phyloP scores from a whole-genome alignment of 2,888 invertebrate species.

The Ormyrus pomaceus region DNA sequence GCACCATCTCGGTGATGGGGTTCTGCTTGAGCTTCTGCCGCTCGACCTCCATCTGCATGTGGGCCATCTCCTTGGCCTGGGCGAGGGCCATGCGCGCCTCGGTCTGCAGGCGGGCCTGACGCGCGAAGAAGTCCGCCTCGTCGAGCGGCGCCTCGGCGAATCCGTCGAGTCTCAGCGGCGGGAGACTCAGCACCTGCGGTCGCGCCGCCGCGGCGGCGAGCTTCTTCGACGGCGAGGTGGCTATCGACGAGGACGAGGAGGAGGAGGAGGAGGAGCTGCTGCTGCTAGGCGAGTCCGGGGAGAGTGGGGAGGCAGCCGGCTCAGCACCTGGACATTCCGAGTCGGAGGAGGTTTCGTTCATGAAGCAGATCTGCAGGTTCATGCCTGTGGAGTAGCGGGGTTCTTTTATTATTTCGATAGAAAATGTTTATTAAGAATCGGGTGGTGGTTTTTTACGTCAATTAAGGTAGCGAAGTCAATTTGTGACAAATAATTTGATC shows the following conservation, averaged over 20 bases:
- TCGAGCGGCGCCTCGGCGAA: constrained; percentile 69
- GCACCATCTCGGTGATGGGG: constrained; percentile 91
- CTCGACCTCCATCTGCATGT: constrained; percentile 92
- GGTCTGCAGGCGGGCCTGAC: constrained; percentile 89
- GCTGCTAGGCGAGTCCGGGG: constrained; percentile 1
- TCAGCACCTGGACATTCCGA: constrained; percentile 79
- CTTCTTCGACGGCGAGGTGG: constrained; percentile 56
- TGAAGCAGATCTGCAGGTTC: constrained; percentile 96
- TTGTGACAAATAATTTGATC: too few relatives aligned
- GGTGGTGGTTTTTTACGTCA: too few relatives aligned
- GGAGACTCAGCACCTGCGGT: constrained; percentile 72
- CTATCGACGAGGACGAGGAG: constrained; percentile 56
- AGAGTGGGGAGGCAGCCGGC: constrained; percentile 15
- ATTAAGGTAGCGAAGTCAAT: too few relatives aligned
- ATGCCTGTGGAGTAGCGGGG: constrained; percentile 79
- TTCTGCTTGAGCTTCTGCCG: constrained; percentile 84
- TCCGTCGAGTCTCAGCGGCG: constrained; percentile 59
- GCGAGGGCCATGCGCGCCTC: constrained; percentile 92
- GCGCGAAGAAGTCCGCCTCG: constrained; percentile 88
- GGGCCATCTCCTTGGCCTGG: constrained; percentile 94
- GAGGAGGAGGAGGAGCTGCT: constrained; percentile 12
- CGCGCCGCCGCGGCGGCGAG: constrained; percentile 53
- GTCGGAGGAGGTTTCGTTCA: constrained; percentile 94
- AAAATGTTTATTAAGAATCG: not conserved
- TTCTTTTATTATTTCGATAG: not conserved